Evolutionary conservation across 2,888 invertebrate genomes (phyloP), one percentile per base, ranked within the genome.

Genomic region (Pyralis farinalis): DNA sequence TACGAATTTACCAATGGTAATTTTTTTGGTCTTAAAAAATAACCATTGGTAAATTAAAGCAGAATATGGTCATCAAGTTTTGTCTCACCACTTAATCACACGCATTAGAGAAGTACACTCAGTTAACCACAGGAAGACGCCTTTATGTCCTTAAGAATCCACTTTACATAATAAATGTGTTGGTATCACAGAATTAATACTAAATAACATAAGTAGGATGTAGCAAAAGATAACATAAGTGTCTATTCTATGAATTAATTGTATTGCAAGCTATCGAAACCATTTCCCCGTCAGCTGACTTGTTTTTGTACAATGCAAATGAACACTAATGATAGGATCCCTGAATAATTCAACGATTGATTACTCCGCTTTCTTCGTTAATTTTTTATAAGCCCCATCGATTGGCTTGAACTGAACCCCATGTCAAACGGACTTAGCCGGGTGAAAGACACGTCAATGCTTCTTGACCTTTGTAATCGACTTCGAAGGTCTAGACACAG

Each of bases 301-400:
- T 16, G 16, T 8, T 7, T 4, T 25, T 25, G 25, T 22, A 25
- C 20, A 36, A 34, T 56, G 46, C 49, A 51, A 55, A 55, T 55
- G 51, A 44, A 35, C 42, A 21, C 40, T 20, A 25, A 12, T 39
- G 33, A 29, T 40, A 16, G 16, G 46, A 43, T 36, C 40, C 32
- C 32, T 55, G 50, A 55, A 55, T 57, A 53, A 56, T 52, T 51
- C 47, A 55, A 51, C 49, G 48, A 55, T 56, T 44, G 53, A 58
- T 53, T 49, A 55, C 49, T 49, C 55, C 53, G 59, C 51, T 65
- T 55, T 46, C 25, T 28, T 31, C 44, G 30, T 79, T 61, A 66
- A 80, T 78, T 66, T 75, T 78, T 74, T 61, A 80, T 67, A 53
- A 49, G 48, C 51, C 37, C 42, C 71, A 81, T 80, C 66, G 80